phyloP scores from a whole-genome alignment of 2,797 vertebrate species.

The Odontamblyopus lacepedii region DNA sequence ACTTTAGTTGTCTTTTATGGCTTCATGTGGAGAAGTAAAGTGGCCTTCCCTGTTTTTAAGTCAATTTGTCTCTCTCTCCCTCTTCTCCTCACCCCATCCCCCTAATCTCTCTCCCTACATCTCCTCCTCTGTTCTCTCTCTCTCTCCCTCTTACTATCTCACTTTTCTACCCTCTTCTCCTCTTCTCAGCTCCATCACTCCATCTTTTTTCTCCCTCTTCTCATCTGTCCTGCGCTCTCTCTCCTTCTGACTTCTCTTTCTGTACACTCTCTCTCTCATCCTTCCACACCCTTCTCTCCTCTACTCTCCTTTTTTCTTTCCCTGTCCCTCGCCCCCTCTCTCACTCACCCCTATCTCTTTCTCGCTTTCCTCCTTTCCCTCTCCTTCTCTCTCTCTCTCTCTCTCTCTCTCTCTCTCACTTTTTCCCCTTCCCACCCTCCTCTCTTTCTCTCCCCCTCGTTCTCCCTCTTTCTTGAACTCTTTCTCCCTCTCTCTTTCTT shows the following conservation, averaged over 20 bases:
- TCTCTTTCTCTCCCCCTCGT: background rate
- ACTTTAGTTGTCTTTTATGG: conserved; percentile 17
- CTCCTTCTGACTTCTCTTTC: background rate
- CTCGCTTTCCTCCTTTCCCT: background rate
- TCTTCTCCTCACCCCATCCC: background rate
- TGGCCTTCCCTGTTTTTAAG: conserved; percentile 40
- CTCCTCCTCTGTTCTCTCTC: too few relatives aligned
- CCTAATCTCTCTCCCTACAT: background rate
- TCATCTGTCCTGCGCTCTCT: background rate
- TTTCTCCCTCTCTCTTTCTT: background rate
- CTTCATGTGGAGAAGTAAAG: conserved; percentile 31
- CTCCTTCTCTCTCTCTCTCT: background rate
- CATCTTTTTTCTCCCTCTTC: background rate
- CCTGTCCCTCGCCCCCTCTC: background rate
- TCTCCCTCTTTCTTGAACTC: background rate
- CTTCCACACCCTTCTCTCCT: background rate
- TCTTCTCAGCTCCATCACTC: too few relatives aligned
- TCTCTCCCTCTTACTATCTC: too few relatives aligned
- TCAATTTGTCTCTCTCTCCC: conserved; percentile 14
- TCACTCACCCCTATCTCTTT: background rate
- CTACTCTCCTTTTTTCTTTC: background rate
- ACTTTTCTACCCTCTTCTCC: too few relatives aligned
- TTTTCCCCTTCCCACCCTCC: background rate
- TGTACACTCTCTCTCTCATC: background rate
- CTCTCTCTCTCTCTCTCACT: background rate